A percentile compares a stretch with the other conserved stretches of the same genome.
Evolutionary conservation across 1,140 invertebrate species (phyloP).

Genomic region (Eulimnadia texana): DNA sequence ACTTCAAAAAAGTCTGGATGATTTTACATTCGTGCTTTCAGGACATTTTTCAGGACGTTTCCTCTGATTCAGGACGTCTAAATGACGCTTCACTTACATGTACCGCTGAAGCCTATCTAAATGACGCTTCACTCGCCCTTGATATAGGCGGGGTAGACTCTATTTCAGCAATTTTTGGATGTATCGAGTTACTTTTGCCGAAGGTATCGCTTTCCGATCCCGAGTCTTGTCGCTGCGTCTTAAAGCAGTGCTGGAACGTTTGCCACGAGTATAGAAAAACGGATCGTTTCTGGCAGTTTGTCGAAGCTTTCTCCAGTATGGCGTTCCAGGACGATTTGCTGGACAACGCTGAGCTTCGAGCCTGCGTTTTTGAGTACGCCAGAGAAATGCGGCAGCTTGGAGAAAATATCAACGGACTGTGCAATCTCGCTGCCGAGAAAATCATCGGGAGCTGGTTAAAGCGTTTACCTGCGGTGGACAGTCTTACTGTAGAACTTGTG

Average conservation of each 20-base stretch:
- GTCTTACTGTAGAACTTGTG: neutral
- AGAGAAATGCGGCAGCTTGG: conserved; percentile 4
- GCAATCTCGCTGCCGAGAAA: conserved; percentile 9
- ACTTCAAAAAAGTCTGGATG: neutral
- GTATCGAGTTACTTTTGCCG: conserved; percentile 11
- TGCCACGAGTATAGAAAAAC: conserved; percentile 24
- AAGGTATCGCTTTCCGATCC: neutral
- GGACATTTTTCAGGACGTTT: no score
- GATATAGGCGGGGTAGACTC: conserved; percentile 19
- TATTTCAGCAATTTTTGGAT: conserved; percentile 17
- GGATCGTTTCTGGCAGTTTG: conserved; percentile 24
- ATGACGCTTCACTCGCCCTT: conserved; percentile 20
- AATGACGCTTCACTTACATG: no score
- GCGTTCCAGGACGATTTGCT: conserved; percentile 14
- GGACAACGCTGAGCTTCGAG: neutral
- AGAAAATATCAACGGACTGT: conserved; percentile 9
- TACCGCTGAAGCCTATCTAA: no score
- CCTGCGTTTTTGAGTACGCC: conserved; percentile 1
- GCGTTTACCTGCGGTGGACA: neutral
- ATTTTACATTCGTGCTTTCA: neutral
- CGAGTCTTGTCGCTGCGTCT: neutral
- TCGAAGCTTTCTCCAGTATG: conserved; percentile 21
- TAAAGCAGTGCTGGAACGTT: conserved; percentile 19
- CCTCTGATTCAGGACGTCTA: no score
- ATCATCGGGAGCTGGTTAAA: conserved; percentile 2